Conservation (phyloP, 2,797 vertebrate genomes). For the Parauchenoglanis ngamensis region DNA sequence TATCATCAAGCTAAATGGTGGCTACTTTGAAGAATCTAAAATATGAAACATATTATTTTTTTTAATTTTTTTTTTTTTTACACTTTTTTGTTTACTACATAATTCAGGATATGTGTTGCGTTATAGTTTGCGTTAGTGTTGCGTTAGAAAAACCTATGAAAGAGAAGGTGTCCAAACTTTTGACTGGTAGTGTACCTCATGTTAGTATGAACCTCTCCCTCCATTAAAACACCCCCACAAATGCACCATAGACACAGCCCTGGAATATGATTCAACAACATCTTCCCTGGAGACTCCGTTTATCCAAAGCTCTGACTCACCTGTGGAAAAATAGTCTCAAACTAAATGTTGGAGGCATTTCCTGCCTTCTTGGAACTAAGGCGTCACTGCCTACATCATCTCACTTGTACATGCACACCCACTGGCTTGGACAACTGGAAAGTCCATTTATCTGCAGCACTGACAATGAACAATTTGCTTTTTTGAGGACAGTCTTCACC, state of each 20-base stretch:
- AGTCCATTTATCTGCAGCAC: slow-evolving; percentile 46
- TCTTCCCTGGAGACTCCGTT: slow-evolving; percentile 57
- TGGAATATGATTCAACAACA: slow-evolving; percentile 46
- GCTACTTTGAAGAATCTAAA: no score
- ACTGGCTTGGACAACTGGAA: slow-evolving; percentile 44
- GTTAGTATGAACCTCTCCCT: slow-evolving; percentile 14
- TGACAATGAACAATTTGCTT: slow-evolving; percentile 52
- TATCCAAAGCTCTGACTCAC: slow-evolving; percentile 72
- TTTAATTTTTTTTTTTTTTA: no score
- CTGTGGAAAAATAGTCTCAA: slow-evolving; percentile 72
- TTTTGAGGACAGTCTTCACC: slow-evolving; percentile 26
- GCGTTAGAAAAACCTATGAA: no score
- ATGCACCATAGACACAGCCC: slow-evolving; percentile 53
- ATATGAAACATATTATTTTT: no score
- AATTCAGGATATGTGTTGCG: no score
- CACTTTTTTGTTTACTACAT: no score
- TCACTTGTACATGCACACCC: slow-evolving; percentile 45
- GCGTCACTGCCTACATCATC: slow-evolving; percentile 59
- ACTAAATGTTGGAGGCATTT: slow-evolving; percentile 62
- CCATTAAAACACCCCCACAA: slow-evolving; percentile 43
- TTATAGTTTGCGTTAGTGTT: no score
- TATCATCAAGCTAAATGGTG: no score
- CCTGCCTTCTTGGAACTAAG: slow-evolving; percentile 60
- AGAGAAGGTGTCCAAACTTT: no score
- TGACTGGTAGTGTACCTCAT: no score